Evolutionary conservation across 2,888 invertebrate species (phyloP).

Genomic region (Rhimphoctona megacephalus): DNA sequence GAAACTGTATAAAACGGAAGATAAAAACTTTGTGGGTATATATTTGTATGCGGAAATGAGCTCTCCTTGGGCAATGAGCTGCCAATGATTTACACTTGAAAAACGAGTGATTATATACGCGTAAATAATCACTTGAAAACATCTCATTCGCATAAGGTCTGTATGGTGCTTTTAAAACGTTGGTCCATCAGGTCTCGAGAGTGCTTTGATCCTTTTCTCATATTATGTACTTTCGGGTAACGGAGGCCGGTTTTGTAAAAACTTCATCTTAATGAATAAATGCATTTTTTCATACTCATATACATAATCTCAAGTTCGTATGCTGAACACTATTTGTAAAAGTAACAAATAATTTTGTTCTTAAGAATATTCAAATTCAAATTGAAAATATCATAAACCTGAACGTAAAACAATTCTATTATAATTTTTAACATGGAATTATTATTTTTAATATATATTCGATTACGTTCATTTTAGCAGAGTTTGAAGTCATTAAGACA

Average conservation of each 20-base stretch:
- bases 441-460: no score
- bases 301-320: not conserved
- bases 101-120: conserved; percentile 7
- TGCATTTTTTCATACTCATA: not conserved
- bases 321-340: no score
- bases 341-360: no score
- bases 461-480: not conserved
- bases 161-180: not conserved
- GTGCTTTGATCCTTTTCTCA: not conserved
- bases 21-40: not conserved
- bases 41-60: conserved; percentile 22
- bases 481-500: not conserved
- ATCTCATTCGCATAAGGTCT: not conserved
- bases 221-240: not conserved
- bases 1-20: not conserved
- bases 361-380: not conserved
- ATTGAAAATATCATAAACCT: not conserved
- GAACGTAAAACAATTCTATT: not conserved
- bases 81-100: conserved; percentile 42
- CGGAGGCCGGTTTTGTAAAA: not conserved
- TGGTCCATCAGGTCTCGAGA: not conserved
- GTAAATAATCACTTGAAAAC: conserved; percentile 16
- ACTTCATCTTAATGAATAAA: not conserved
- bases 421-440: not conserved
- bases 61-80: conserved; percentile 24